Conservation (phyloP, 2,113 vertebrate genomes). For the Smithornis capensis region DNA sequence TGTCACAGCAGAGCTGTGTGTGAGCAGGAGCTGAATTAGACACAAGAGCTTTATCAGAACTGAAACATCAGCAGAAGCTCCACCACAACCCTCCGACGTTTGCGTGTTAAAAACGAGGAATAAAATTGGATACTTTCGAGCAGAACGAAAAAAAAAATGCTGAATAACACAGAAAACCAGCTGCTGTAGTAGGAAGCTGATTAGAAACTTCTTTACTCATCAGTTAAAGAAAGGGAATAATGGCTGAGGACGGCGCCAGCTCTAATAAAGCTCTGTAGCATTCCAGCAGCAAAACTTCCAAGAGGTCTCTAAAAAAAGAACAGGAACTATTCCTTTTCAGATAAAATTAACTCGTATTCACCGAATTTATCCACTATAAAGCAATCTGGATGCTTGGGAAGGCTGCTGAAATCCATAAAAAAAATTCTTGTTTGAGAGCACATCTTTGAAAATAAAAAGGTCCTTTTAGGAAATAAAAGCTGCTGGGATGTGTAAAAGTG, state of each 20-base stretch:
- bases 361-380: not conserved
- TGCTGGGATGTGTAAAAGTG: not conserved
- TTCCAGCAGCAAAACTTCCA: not conserved
- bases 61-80: conserved; percentile 37
- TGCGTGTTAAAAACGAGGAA: not conserved
- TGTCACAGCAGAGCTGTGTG: not conserved
- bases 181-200: conserved; percentile 44
- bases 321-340: not conserved
- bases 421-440: not conserved
- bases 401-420: not conserved
- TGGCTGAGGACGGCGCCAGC: not conserved
- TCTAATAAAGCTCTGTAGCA: not conserved
- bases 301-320: not conserved
- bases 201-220: conserved; percentile 31
- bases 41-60: not conserved
- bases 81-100: not conserved
- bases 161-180: conserved; percentile 44
- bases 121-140: not conserved
- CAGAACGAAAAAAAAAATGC: conserved; percentile 3
- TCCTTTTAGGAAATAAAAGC: not conserved
- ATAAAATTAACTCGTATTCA: not conserved
- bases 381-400: not conserved
- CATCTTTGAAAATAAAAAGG: not conserved
- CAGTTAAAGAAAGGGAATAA: conserved; percentile 10
- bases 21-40: not conserved